Evolutionary conservation across 2,113 vertebrate species (phyloP).

Genomic region (Orycteropus afer): DNA sequence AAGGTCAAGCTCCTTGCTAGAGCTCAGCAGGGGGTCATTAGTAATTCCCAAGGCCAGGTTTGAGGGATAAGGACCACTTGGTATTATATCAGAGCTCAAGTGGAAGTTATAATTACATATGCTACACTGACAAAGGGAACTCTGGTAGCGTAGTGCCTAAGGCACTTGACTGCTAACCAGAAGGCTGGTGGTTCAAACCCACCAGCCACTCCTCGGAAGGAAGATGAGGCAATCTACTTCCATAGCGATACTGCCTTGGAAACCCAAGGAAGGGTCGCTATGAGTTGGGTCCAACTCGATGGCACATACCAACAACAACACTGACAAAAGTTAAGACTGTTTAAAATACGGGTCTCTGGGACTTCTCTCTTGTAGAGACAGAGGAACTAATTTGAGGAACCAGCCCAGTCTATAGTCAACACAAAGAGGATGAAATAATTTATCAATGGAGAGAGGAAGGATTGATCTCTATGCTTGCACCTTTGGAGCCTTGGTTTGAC

Average conservation of each 20-base stretch:
- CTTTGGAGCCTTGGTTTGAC: not conserved
- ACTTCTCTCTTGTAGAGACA: constrained; percentile 43
- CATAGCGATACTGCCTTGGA: too few relatives aligned
- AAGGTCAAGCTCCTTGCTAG: not conserved
- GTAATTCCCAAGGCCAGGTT: not conserved
- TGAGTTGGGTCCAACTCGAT: too few relatives aligned
- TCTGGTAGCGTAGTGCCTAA: too few relatives aligned
- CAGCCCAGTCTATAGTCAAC: constrained; percentile 33
- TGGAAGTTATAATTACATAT: not conserved
- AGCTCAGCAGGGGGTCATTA: not conserved
- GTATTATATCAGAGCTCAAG: constrained; percentile 37
- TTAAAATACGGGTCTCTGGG: constrained; percentile 37
- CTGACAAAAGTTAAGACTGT: constrained; percentile 35
- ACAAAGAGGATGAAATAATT: constrained; percentile 42
- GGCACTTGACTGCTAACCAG: too few relatives aligned
- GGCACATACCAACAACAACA: too few relatives aligned
- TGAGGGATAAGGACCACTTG: not conserved
- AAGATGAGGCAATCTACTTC: too few relatives aligned
- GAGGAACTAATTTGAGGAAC: constrained; percentile 50
- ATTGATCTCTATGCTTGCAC: not conserved
- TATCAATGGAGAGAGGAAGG: constrained; percentile 31
- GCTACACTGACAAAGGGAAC: constrained; percentile 25
- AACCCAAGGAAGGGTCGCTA: too few relatives aligned
- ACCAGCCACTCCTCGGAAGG: too few relatives aligned
- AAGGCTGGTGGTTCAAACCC: too few relatives aligned